Evolutionary conservation across 2,797 vertebrate species (phyloP), one percentile per base, ranked within the genome.

Genomic region (Alcedo atthis): DNA sequence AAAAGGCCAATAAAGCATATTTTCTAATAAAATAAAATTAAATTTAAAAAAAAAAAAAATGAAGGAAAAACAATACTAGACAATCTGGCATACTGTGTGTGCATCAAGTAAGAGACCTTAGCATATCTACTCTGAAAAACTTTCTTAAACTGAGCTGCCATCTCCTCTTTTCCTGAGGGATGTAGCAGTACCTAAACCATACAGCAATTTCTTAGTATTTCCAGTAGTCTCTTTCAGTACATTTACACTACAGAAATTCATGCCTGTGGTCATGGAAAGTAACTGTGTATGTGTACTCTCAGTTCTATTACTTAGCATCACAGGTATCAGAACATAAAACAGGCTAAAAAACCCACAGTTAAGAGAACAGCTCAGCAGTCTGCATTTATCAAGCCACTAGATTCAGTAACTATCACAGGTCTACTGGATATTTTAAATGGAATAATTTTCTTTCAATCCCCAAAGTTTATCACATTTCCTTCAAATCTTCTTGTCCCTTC

Each of bases 341-440:
- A 51, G 35, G 35, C 32, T 53, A 46, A 70, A 86, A 35, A 24
- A 0, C 51, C 20, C 1, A 3, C 71, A 77, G 40, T 4, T 53
- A 42, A 42, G 45, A 53, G 26, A 73, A 42, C 13, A 76, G 58
- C 42, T 30, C 5, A 4, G 30, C 66, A 57, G 21, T 43, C 71
- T 57, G 26, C 2, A 1, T 48, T 90, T 77, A 81, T 8, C 8
- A 21, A 85, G 53, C 45, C 64, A n/a, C 35, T 17, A 85, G 13
- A 76, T 59, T 54, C 75, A 58, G 46, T 42, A 55, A 43, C 54
- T 37, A 66, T 9, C 15, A 51, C 37, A 81, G 37, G 7, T 82
- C 42, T 25, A 11, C 18, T 49, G 12, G 0, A 0, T 8, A 14
- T 28, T 73, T 87, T 63, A 40, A 37, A 9, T 21, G 12, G 9